Evolutionary conservation across 2,113 vertebrate genomes (phyloP), one percentile per base, ranked within the genome.

Genomic region (Apus apus): DNA sequence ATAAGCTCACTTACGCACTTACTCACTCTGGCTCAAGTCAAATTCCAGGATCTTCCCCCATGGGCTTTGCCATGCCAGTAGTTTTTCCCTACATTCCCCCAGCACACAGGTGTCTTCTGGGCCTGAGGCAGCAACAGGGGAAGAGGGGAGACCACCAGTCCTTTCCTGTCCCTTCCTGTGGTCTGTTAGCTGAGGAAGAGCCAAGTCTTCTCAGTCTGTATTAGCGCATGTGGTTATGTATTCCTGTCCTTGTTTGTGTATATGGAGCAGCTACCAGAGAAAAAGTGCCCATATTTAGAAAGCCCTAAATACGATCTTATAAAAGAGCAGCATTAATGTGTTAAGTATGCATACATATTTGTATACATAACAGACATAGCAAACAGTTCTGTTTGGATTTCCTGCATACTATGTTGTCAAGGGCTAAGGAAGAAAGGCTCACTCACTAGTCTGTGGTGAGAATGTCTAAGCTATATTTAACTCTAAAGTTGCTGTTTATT

Each of bases 81-180:
- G 45, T 18, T 71, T 40, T 53, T 76, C 13, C 9, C 8, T 29
- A 3, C 13, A 54, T 81, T 46, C 3, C 29, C 7, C 13, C 26
- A 25, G 30, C 26, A 60, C 38, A 29, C 1, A 2, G 16, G 9
- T 15, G 5, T 54, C 56, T 86, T n/a, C 38, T 65, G 43, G 13
- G 20, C 36, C 25, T 40, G 32, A 14, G 14, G 14, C 1, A 0
- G 48, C 66, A 62, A 22, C 22, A 0, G 0, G 64, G n/a, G n/a
- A 50, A n/a, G 17, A 8, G 29, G 29, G 43, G 45, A 81, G 51
- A 27, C 29, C 32, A 36, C 21, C 26, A 36, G 51, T 19, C 5
- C 9, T 23, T 64, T 50, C n/a, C 23, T 71, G 32, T 50, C 34
- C 21, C 18, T 20, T 82, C n/a, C 22, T 40, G 21, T 36, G 36